Conservation (phyloP, 1,140 invertebrate genomes). For the Drosophila willistoni region DNA sequence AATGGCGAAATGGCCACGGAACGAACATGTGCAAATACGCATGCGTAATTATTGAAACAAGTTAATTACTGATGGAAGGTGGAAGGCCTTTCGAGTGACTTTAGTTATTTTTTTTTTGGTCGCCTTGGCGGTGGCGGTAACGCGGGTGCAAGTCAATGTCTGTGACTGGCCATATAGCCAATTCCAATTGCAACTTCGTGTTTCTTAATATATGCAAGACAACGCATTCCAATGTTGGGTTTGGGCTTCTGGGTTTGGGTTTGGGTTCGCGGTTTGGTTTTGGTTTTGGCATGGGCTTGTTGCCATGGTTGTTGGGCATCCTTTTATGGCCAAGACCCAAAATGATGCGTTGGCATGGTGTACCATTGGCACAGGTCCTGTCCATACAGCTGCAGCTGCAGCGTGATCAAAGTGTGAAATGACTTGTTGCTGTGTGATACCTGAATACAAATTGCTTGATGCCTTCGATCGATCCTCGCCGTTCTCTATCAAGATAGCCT, state of each 20-base stretch:
- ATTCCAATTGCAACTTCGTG: slow-evolving; percentile 35
- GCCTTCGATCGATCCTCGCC: slow-evolving; percentile 54
- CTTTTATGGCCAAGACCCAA: slow-evolving; percentile 67
- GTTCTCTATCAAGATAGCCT: slow-evolving; percentile 49
- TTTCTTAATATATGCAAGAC: slow-evolving; percentile 69
- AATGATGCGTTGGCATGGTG: slow-evolving; percentile 11
- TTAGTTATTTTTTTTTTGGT: background rate
- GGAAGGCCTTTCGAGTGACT: slow-evolving; percentile 33
- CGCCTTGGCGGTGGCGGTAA: background rate
- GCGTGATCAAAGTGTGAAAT: slow-evolving; percentile 82
- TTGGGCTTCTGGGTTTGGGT: slow-evolving; percentile 28
- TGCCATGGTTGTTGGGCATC: slow-evolving; percentile 45
- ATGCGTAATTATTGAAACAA: slow-evolving; percentile 82
- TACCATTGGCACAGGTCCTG: slow-evolving; percentile 31
- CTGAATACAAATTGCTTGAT: slow-evolving; percentile 80
- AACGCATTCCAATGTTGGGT: slow-evolving; percentile 60
- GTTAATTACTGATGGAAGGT: slow-evolving; percentile 77
- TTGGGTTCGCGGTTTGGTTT: slow-evolving; percentile 2
- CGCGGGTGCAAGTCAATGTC: slow-evolving; percentile 27
- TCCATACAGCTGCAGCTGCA: slow-evolving; percentile 52
- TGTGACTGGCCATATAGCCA: background rate
- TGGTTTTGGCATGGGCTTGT: background rate
- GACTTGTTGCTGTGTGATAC: slow-evolving; percentile 77
- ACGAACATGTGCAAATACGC: slow-evolving; percentile 79
- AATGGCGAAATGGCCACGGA: slow-evolving; percentile 35